Evolutionary conservation across 2,113 vertebrate genomes (phyloP), one percentile per base, ranked within the genome.

Genomic region (Delphinus delphis): DNA sequence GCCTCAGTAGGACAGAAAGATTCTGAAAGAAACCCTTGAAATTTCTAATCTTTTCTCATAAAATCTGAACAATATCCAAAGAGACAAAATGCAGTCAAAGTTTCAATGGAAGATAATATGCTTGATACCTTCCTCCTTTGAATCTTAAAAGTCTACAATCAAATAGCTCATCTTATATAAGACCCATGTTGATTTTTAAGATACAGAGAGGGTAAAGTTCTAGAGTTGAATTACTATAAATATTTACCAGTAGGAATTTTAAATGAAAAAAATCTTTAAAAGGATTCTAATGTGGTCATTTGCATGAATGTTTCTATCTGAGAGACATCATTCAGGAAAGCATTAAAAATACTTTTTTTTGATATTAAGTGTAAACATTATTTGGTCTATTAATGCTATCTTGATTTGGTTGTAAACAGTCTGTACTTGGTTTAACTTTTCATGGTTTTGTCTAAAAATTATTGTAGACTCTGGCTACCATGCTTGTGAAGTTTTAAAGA

Each of bases 11-110:
- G 7, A 38, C 47, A 88, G 63, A 76, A 47, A 93, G n/a, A 71
- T 91, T 44, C 58, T 67, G 55, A 62, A 85, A 92, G 79, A 85
- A 92, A 62, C n/a, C 7, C 50, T 73, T 68, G 58, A 68, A 47
- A 79, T 47, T 88, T 25, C 71, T 70, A 62, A 55, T n/a, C 38
- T 90, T 94, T 82, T 89, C 79, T 93, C 63, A 84, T 71, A 93
- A 77, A 83, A 88, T 55, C n/a, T 14, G 82, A 82, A 70, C 53
- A 63, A 82, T 93, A 65, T 36, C 36, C n/a, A 79, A 68, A 88
- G 38, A 93, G 8, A 50, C 28, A 96, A 55, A 36, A 53, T 53
- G 6, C 41, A 44, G 41, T 47, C 21, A 70, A 50, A 17, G 18
- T 53, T 58, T 93, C 83, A 53, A 62, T 55, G 58, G 71, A 68